Evolutionary conservation across 2,113 vertebrate species (phyloP).

Genomic region (Jacana jacana): DNA sequence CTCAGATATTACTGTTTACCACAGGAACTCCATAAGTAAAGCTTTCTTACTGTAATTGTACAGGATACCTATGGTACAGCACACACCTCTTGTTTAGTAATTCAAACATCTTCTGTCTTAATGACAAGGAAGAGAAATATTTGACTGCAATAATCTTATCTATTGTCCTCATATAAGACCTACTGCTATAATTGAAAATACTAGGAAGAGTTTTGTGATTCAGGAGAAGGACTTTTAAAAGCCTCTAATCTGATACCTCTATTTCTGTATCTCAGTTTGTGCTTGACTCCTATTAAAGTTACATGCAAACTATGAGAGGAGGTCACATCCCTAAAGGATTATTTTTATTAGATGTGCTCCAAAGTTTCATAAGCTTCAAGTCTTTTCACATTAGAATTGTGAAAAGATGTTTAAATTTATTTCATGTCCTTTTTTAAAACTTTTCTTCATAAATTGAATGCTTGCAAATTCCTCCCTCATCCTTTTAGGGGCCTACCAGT

Average conservation of each 20-base stretch:
- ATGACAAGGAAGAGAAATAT: neutral
- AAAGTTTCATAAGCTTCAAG: neutral
- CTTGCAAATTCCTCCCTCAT: neutral
- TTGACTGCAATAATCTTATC: neutral
- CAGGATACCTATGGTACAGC: neutral
- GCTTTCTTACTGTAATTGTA: neutral
- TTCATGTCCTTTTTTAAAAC: neutral
- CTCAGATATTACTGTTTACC: neutral
- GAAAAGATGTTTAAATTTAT: neutral
- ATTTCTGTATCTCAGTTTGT: neutral
- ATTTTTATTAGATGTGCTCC: neutral
- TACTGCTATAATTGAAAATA: neutral
- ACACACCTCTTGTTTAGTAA: neutral
- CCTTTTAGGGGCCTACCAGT: neutral
- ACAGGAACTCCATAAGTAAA: neutral
- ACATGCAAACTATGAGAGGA: neutral
- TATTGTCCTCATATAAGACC: neutral
- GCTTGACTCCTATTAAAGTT: neutral
- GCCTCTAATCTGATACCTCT: neutral
- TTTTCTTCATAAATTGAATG: neutral
- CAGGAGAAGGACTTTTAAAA: neutral
- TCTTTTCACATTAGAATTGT: neutral
- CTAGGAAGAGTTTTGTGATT: neutral
- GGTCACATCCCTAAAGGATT: neutral
- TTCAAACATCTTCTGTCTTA: neutral